A percentile compares a stretch with the other conserved stretches of the same genome.
These are phyloP conservation scores for Apis dorsata DNA, from an alignment of 1,140 invertebrate species.

Conservation along the genomic window DNA sequence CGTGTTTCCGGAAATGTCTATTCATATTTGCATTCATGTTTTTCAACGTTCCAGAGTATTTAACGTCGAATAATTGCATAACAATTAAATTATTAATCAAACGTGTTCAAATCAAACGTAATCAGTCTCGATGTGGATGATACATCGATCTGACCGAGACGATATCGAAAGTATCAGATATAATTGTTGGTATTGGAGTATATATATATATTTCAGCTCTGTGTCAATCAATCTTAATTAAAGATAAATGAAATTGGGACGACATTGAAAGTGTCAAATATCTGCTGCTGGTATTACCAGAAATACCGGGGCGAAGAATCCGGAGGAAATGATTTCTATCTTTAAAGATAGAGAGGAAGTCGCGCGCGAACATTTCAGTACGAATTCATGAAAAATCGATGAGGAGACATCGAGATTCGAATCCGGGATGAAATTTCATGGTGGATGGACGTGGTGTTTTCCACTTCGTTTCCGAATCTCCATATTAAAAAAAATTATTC, in stretches of 20 bases:
- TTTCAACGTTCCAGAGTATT: background rate
- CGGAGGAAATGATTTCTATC: background rate
- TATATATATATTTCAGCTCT: no score
- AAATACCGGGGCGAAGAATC: background rate
- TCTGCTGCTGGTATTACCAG: background rate
- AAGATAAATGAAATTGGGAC: background rate
- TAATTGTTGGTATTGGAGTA: no score
- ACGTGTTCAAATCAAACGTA: no score
- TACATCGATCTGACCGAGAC: no score
- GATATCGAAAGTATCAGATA: no score
- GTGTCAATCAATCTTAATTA: background rate
- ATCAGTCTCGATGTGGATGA: no score
- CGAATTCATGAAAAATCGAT: background rate
- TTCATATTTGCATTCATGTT: background rate
- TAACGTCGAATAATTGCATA: background rate
- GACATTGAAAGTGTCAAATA: background rate
- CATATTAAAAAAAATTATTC: background rate
- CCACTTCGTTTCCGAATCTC: background rate
- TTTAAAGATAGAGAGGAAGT: background rate
- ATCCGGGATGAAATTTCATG: background rate
- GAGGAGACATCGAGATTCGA: background rate
- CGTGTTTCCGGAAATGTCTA: background rate
- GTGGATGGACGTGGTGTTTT: background rate
- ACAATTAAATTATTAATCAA: no score
- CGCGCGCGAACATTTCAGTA: background rate